These are phyloP conservation scores for Oxyura jamaicensis DNA, from an alignment of 2,113 vertebrate genomes.

Conservation along the genomic window DNA sequence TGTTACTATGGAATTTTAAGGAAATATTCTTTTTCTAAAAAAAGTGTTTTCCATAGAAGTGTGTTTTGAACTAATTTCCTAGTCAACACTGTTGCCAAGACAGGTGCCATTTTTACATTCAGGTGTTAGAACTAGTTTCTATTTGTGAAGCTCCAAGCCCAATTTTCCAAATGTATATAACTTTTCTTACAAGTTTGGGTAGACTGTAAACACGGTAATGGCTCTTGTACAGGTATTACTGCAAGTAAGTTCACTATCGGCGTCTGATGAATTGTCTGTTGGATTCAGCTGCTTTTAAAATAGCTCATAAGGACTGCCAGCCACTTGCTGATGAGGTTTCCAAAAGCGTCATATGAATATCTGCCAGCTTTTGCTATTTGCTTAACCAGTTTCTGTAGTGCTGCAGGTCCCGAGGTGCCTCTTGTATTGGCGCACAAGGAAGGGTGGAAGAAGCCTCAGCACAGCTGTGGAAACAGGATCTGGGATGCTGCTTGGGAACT, in stretches of 20 bases:
- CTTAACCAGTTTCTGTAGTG: neutral
- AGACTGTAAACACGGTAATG: neutral
- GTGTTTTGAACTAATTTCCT: constrained; percentile 54
- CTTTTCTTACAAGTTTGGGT: constrained; percentile 9
- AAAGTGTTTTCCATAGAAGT: neutral
- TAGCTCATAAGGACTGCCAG: neutral
- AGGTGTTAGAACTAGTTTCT: constrained; percentile 43
- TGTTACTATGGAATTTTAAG: constrained; percentile 41
- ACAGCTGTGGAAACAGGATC: rapidly evolving
- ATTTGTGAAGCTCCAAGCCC: neutral
- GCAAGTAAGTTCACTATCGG: neutral
- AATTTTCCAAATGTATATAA: constrained; percentile 35
- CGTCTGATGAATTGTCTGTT: neutral
- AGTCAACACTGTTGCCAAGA: neutral
- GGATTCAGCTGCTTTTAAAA: constrained; percentile 18
- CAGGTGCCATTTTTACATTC: constrained; percentile 47
- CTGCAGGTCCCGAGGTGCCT: neutral
- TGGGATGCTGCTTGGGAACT: neutral
- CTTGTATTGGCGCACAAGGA: neutral
- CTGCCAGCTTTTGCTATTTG: neutral
- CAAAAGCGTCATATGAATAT: rapidly evolving
- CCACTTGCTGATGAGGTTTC: neutral
- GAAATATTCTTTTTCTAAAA: constrained; percentile 44
- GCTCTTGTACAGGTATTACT: neutral
- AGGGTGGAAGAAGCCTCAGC: neutral